phyloP scores from a whole-genome alignment of 2,113 vertebrate genomes.

The Labeo rohita region DNA sequence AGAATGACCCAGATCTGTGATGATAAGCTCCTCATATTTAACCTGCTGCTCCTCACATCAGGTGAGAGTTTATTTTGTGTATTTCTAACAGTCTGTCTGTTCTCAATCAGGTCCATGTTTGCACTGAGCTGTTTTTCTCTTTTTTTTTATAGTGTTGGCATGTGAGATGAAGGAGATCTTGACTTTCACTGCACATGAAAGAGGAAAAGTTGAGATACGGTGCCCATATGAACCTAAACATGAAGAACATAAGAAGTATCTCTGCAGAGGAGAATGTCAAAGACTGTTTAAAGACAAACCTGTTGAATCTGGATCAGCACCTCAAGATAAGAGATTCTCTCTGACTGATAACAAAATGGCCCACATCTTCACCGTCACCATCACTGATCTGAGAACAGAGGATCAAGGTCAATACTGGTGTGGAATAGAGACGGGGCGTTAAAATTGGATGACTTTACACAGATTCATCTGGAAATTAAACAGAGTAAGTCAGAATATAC shows the following conservation, averaged over 20 bases:
- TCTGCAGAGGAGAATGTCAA: background rate
- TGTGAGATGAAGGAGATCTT: background rate
- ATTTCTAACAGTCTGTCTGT: background rate
- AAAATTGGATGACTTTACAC: too few species aligned
- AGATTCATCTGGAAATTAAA: background rate
- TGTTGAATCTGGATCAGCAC: background rate
- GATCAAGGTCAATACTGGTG: constrained; percentile 20
- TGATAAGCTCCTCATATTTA: background rate
- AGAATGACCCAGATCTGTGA: background rate
- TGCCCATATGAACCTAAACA: background rate
- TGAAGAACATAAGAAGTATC: background rate
- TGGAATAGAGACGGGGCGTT: background rate
- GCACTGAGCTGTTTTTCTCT: background rate
- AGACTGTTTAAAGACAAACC: background rate
- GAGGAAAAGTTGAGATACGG: background rate
- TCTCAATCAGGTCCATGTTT: constrained; percentile 8
- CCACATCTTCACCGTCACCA: constrained; percentile 1
- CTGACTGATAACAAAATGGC: background rate
- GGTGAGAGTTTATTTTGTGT: constrained; percentile 10
- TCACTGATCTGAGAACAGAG: background rate
- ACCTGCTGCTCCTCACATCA: background rate
- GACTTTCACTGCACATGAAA: background rate
- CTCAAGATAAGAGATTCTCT: background rate
- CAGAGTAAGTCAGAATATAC: background rate
- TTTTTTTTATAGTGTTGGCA: background rate